Conservation (phyloP, 2,797 vertebrate genomes). For the Hafferia zeledoni region DNA sequence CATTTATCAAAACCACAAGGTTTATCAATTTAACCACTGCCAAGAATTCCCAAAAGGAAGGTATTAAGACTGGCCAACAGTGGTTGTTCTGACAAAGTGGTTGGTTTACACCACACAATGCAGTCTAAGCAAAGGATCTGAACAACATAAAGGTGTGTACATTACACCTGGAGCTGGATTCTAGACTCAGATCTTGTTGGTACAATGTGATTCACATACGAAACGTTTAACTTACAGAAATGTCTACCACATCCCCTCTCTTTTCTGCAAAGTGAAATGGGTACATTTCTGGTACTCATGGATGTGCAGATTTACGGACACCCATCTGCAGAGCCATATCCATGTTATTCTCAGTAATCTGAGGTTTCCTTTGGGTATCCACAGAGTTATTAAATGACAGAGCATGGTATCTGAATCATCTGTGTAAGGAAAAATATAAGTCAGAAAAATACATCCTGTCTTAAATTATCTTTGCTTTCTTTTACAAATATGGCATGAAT, state of each 20-base stretch:
- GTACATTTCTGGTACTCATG: background rate
- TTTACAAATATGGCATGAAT: background rate
- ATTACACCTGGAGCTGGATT: background rate
- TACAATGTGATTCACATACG: background rate
- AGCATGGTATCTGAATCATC: background rate
- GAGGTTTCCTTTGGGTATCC: background rate
- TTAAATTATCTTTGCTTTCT: background rate
- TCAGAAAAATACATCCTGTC: background rate
- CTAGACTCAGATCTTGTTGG: background rate
- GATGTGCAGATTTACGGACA: background rate
- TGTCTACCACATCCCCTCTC: background rate
- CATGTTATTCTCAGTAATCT: background rate
- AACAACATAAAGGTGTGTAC: accelerated
- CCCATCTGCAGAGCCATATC: background rate
- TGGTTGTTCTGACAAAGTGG: background rate
- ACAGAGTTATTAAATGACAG: accelerated
- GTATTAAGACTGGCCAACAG: background rate
- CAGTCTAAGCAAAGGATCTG: background rate
- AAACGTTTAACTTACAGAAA: background rate
- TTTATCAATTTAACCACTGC: background rate
- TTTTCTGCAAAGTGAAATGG: background rate
- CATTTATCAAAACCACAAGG: background rate
- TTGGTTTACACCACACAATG: background rate
- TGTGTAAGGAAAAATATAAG: background rate
- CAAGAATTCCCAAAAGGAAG: background rate